Base-by-base conservation (phyloP, 2,888 invertebrate species). In the Eupeodes luniger region DNA sequence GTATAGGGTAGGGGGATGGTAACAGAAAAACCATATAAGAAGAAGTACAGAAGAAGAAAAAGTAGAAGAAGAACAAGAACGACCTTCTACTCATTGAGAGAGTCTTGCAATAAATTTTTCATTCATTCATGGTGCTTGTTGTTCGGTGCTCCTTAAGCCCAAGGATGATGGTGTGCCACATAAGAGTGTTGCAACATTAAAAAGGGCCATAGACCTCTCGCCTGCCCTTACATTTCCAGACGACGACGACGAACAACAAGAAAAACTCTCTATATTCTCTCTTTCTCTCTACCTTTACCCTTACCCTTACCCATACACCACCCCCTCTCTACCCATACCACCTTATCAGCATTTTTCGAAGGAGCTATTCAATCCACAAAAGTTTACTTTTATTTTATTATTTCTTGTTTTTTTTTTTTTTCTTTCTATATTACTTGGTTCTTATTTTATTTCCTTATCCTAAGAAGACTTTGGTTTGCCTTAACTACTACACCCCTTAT, bases 61-160 rank as follows among this genome's bases (percentile, higher is more conserved):
- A 11, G 55, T 9, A 57, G 19, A 57, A 57, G 51, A 27, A 27
- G 27, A 27, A 27, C 27, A 27, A 76, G 83, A 83, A 76, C 74
- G 79, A 86, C 85, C 82, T 86, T 86, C 82, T 14, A 78, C 83
- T 79, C 82, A 79, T 78, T 86, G 61, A 72, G 83, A 80, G 79
- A 55, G 72, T 61, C 79, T 83, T 87, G 87, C 84, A 87, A 84
- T 87, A 84, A 84, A 87, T 87, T 84, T 84, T 87, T 87, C 84
- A 84, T 87, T 87, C 83, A 83, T 84, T 83, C 87, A 77, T 87
- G 70, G 47, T 80, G 36, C 64, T 80, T 53, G 40, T 40, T 40
- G 5, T 9, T 40, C 40, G 40, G 47, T 80, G 47, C 64, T 80
- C 61, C 79, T 76, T 78, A 85, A 87, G 87, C 77, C 69, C 80